Evolutionary conservation across 2,113 vertebrate genomes (phyloP), one percentile per base, ranked within the genome.

Genomic region (Limanda limanda): DNA sequence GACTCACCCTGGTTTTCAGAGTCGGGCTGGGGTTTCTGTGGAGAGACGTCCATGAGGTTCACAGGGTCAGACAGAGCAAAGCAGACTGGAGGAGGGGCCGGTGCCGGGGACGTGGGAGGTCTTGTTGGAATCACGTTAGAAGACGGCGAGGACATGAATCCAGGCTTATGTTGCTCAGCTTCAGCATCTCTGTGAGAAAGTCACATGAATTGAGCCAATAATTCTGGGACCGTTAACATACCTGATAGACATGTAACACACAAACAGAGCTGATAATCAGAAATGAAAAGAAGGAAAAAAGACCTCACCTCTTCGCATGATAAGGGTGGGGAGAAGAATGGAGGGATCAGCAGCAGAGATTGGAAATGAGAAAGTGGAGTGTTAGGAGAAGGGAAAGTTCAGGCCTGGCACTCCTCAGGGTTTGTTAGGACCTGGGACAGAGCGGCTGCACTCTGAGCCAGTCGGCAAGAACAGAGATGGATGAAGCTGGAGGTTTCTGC

Each of bases 351-450:
- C 82, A 86, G 70, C 31, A 68, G 73, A 74, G 71, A 31, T 74
- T 61, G 71, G 80, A 84, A 86, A 78, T 4, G 45, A 62, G 54
- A 77, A 57, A 81, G 71, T 35, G 58, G 68, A 82, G 68, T 65
- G 70, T 85, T 81, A 70, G 25, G 48, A 72, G 61, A 7, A 60
- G 54, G 73, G 75, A 74, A 78, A 6, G 69, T 25, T 93, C 76
- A 93, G 83, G 83, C 83, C 10, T 57, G 89, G 78, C 83, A 84
- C 80, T 91, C 82, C 79, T 81, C 79, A 8, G 81, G 82, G 58
- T 84, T 91, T 21, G 74, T 71, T 86, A 88, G 76, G 76, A 84
- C 68, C 72, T 88, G 77, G 74, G 88, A 89, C 37, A 91, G 85
- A 79, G 74, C 0, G 76, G 86, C 74, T 86, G 81, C 61, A 83